phyloP scores from a whole-genome alignment of 2,113 vertebrate species.

The Ailuropoda melanoleuca region DNA sequence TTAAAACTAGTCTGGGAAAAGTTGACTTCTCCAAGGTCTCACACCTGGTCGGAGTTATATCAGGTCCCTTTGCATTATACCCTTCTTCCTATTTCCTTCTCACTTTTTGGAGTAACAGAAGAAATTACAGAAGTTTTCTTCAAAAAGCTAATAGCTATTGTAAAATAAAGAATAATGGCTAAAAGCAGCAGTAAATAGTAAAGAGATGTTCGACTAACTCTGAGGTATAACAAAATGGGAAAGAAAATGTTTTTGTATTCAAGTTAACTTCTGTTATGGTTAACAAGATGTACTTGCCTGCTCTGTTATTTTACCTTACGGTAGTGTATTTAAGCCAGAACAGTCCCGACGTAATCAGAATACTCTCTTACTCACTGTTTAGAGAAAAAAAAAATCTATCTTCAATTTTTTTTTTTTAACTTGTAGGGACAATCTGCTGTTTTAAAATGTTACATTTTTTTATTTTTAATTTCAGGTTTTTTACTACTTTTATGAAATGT shows the following conservation, averaged over 20 bases:
- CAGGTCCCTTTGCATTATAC: neutral
- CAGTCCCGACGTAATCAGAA: neutral
- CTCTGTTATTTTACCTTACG: neutral
- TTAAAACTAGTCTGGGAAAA: neutral
- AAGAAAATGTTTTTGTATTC: neutral
- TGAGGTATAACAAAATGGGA: neutral
- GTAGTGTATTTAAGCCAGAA: neutral
- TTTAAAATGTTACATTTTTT: conserved; percentile 20
- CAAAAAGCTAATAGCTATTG: neutral
- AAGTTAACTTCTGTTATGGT: neutral
- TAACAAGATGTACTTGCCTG: neutral
- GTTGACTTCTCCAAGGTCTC: neutral
- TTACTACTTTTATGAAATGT: neutral
- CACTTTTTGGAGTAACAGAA: neutral
- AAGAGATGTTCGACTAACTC: neutral
- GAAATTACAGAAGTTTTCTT: neutral
- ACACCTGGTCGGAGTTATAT: neutral
- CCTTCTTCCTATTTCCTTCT: neutral
- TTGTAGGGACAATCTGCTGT: neutral
- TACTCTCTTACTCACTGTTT: neutral
- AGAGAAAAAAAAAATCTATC: neutral
- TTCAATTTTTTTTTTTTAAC: conserved; percentile 23
- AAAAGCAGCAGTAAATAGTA: neutral
- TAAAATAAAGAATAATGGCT: neutral
- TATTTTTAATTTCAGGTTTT: neutral